Percentiles rank a stretch among this genome's conserved stretches.
Conservation (phyloP, 2,113 vertebrate species). For the Oryzias celebensis region DNA sequence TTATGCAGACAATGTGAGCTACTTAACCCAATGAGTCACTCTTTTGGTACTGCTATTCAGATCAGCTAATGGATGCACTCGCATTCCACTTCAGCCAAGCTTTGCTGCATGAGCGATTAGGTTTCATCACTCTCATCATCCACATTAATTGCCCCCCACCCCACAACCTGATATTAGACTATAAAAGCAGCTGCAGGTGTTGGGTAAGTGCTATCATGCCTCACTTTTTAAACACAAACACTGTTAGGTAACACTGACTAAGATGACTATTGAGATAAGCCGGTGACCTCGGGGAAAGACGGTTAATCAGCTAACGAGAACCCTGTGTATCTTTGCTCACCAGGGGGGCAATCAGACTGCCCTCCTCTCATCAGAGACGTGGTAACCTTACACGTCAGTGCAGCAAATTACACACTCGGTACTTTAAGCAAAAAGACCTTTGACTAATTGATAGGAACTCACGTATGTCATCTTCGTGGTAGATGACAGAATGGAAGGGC, state of each 20-base stretch:
- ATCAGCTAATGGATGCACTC: constrained; percentile 65
- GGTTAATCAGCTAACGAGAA: constrained; percentile 62
- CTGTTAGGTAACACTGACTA: not conserved
- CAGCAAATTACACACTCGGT: constrained; percentile 16
- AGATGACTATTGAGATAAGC: constrained; percentile 47
- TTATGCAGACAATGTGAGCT: constrained; percentile 67
- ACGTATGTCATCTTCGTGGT: constrained; percentile 98
- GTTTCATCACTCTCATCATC: constrained; percentile 48
- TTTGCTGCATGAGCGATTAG: constrained; percentile 44
- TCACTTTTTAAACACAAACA: constrained; percentile 34
- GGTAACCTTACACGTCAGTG: constrained; percentile 10
- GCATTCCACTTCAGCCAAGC: constrained; percentile 57
- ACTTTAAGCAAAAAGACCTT: constrained; percentile 11
- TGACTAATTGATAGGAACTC: constrained; percentile 69
- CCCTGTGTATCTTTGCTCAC: constrained; percentile 41
- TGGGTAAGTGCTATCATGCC: constrained; percentile 33
- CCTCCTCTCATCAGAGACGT: constrained; percentile 36
- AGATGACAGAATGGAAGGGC: constrained; percentile 97
- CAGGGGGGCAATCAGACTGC: constrained; percentile 36
- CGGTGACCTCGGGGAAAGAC: constrained; percentile 47
- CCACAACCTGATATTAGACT: constrained; percentile 45
- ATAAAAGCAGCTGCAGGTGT: constrained; percentile 34
- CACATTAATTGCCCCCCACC: constrained; percentile 53
- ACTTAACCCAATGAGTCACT: constrained; percentile 69
- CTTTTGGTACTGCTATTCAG: constrained; percentile 62